These are phyloP conservation scores for Athene cunicularia DNA, from an alignment of 2,113 vertebrate genomes.

Conservation along the genomic window DNA sequence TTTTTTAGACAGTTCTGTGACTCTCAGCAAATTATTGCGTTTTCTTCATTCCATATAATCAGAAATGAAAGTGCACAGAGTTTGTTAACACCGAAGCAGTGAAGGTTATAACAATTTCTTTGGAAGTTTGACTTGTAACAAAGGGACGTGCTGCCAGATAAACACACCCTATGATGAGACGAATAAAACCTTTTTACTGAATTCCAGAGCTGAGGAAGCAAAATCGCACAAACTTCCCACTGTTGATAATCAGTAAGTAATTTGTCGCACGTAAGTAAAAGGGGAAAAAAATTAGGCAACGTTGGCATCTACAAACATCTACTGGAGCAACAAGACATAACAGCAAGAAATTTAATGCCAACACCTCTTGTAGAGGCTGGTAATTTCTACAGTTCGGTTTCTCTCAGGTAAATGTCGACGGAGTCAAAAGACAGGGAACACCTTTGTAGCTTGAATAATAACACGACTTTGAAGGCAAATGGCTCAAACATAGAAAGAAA, in stretches of 20 bases:
- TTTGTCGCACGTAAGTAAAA: not conserved
- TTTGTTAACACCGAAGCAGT: not conserved
- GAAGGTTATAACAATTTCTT: not conserved
- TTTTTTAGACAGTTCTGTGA: not conserved
- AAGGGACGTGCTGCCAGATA: not conserved
- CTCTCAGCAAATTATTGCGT: not conserved
- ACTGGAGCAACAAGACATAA: not conserved
- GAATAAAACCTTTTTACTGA: not conserved
- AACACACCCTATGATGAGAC: not conserved
- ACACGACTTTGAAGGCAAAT: not conserved
- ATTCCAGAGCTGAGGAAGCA: not conserved
- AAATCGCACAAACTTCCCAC: not conserved
- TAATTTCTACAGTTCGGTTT: not conserved
- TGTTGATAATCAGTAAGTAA: not conserved
- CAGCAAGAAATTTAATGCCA: constrained; percentile 16
- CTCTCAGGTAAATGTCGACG: not conserved
- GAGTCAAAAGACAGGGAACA: not conserved
- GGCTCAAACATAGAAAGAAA: not conserved
- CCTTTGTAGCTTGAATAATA: not conserved
- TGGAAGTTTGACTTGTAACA: not conserved
- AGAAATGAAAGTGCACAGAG: not conserved
- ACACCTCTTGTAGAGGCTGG: too few species aligned
- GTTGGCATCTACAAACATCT: not conserved
- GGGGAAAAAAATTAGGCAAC: not conserved
- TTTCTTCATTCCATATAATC: not conserved